A percentile compares a stretch with the other conserved stretches of the same genome.
phyloP scores from a whole-genome alignment of 2,888 invertebrate genomes.

The Drosophila paramelanica region DNA sequence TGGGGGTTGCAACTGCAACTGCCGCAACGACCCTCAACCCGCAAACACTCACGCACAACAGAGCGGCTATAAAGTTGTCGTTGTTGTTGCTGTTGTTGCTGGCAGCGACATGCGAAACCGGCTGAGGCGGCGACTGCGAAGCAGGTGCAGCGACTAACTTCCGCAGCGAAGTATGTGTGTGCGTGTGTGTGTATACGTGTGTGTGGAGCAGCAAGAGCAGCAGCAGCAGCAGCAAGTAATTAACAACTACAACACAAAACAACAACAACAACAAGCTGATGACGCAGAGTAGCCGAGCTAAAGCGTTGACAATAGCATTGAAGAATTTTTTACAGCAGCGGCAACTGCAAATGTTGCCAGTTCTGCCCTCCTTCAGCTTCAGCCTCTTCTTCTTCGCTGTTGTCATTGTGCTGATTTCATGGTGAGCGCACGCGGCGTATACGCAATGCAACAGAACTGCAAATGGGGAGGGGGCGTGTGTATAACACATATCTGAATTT shows the following conservation, averaged over 20 bases:
- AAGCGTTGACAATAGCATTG: conserved; percentile 78
- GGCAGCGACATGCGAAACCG: conserved; percentile 70
- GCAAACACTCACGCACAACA: conserved; percentile 61
- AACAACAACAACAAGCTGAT: conserved; percentile 49
- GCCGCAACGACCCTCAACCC: conserved; percentile 27
- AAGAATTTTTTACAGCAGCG: conserved; percentile 33
- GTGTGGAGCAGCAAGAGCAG: conserved; percentile 48
- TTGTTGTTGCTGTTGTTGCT: conserved; percentile 40
- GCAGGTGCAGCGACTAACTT: conserved; percentile 75
- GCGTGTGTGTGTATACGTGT: conserved; percentile 50
- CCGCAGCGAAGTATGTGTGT: conserved; percentile 60
- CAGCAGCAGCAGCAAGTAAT: conserved; percentile 77
- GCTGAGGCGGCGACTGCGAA: conserved; percentile 61
- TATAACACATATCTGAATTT: conserved; percentile 31
- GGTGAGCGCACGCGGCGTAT: conserved; percentile 69
- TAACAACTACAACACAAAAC: conserved; percentile 71
- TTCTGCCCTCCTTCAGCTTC: background rate
- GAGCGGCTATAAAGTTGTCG: conserved; percentile 73
- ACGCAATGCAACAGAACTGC: conserved; percentile 54
- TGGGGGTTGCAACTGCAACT: conserved; percentile 64
- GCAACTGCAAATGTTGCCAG: conserved; percentile 24
- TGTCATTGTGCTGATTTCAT: conserved; percentile 68
- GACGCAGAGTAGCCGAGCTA: conserved; percentile 64
- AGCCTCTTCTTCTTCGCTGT: conserved; percentile 16
- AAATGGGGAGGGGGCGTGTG: conserved; percentile 15